Evolutionary conservation across 2,888 invertebrate genomes (phyloP), one percentile per base, ranked within the genome.

Genomic region (Agrotis puta): DNA sequence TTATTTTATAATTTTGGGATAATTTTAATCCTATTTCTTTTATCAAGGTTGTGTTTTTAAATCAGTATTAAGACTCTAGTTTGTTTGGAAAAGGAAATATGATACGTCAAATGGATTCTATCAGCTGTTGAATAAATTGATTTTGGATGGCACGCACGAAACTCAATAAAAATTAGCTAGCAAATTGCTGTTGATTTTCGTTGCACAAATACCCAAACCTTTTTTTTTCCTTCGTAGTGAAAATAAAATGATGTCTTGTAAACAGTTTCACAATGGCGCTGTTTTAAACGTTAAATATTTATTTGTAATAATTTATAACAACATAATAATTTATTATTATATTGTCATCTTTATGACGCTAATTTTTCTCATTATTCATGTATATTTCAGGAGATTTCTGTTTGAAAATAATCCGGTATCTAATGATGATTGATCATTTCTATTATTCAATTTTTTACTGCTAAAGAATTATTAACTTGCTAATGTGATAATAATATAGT

Each of bases 381-480:
- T 50, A 66, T 65, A 72, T 57, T 70, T 47, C 18, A 43, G 47
- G 18, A 56, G 2, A 16, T 45, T 63, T 57, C 64, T 39, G 11
- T 39, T 54, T 47, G 13, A 7, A 54, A 53, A 65, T 68, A 75
- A 75, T 69, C 53, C 45, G 69, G 69, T 48, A 27, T 65, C 76
- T 64, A 75, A 75, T 70, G 43, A 80, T 64, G 27, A 77, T 47
- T 33, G 69, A 77, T 66, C 58, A 69, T 80, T 69, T 47, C 48
- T 63, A 68, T 70, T 63, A 68, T 69, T 74, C 64, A 81, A 79
- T 78, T 85, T 83, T 84, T 83, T 84, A 85, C 79, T 81, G 79
- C 83, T 81, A 56, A 77, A 84, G 50, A 71, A 70, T 73, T 79
- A 84, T 74, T 81, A 67, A 82, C 74, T 63, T 72, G 78, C 79